Evolutionary conservation across 2,113 vertebrate genomes (phyloP).

Genomic region (Cisticola juncidis): DNA sequence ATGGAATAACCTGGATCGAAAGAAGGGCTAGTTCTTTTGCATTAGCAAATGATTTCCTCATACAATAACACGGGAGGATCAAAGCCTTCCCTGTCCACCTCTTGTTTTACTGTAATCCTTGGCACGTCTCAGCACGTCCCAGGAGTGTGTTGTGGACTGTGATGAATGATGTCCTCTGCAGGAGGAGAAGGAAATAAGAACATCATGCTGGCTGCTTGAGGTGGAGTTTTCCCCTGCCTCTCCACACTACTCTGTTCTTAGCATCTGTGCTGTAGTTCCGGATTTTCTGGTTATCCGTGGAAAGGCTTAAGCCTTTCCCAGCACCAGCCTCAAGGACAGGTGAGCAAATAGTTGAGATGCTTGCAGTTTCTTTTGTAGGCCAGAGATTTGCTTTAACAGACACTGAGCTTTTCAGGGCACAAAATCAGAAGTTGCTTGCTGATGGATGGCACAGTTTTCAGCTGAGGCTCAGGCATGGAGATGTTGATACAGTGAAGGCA

Average conservation of each 20-base stretch:
- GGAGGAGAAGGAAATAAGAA: background rate
- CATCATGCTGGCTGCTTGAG: background rate
- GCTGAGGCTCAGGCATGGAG: rapidly evolving
- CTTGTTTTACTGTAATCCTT: background rate
- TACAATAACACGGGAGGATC: background rate
- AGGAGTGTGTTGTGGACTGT: background rate
- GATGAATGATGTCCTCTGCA: background rate
- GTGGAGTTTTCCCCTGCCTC: background rate
- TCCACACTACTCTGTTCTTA: background rate
- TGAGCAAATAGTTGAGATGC: background rate
- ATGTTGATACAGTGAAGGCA: background rate
- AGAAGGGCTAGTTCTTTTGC: background rate
- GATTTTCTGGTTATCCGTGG: background rate
- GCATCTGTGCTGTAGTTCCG: background rate
- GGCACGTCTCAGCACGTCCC: background rate
- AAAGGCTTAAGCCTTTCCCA: background rate
- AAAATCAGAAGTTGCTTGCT: background rate
- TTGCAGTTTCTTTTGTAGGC: background rate
- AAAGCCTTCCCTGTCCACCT: background rate
- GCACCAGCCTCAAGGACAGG: background rate
- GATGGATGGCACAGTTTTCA: background rate
- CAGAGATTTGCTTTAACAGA: background rate
- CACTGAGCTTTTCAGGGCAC: background rate
- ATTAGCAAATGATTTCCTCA: background rate
- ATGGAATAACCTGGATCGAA: background rate